Evolutionary conservation across 2,888 invertebrate genomes (phyloP).

Genomic region (Aporophyla lueneburgensis): DNA sequence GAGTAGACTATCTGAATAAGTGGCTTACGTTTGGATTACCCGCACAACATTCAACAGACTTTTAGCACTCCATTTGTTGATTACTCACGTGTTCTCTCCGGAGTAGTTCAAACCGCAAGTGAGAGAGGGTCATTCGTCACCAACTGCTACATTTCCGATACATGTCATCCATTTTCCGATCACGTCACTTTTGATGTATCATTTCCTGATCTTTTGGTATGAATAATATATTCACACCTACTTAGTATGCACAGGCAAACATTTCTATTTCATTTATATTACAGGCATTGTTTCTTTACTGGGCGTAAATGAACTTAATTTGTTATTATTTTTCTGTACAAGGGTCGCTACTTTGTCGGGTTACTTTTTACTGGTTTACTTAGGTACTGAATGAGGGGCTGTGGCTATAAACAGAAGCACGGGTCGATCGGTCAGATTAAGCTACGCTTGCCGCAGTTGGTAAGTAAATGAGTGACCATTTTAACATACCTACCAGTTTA

Average conservation of each 20-base stretch:
- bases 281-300: background rate
- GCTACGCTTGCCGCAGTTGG: too few relatives aligned
- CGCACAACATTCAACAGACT: background rate
- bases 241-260: constrained; percentile 21
- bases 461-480: too few relatives aligned
- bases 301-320: background rate
- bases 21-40: too few relatives aligned
- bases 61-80: background rate
- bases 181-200: constrained; percentile 53
- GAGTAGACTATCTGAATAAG: too few relatives aligned
- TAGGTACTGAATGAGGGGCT: background rate
- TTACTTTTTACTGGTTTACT: constrained; percentile 7
- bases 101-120: constrained; percentile 30
- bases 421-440: too few relatives aligned
- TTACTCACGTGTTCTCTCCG: background rate
- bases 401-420: too few relatives aligned
- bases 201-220: constrained; percentile 51
- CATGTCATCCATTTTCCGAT: constrained; percentile 46
- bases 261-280: background rate
- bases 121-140: constrained; percentile 36
- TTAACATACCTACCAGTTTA: too few relatives aligned
- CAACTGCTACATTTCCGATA: constrained; percentile 57
- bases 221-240: constrained; percentile 39
- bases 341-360: background rate
- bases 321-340: background rate